These are phyloP conservation scores for Mesocentrotus franciscanus DNA, from an alignment of 53 echinoderm and acorn worm species.

Conservation along the genomic window DNA sequence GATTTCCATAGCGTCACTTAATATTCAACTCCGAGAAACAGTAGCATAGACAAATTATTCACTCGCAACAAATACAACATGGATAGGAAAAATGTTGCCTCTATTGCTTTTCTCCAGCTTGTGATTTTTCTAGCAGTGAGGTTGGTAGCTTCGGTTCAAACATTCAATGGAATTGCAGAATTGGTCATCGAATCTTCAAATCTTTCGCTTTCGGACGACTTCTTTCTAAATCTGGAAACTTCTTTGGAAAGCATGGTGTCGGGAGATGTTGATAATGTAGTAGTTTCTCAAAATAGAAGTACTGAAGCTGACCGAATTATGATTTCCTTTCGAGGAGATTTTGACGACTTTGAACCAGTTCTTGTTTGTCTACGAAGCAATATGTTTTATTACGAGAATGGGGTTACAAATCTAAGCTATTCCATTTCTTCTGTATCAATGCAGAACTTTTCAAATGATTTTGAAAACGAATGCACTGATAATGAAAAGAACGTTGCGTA, in stretches of 20 bases:
- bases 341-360: slow-evolving; percentile 14
- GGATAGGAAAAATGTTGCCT: neutral
- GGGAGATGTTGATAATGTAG: neutral
- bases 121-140: neutral
- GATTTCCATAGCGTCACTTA: no score
- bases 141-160: neutral
- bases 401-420: neutral
- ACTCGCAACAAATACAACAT: neutral
- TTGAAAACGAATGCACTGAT: slow-evolving; percentile 29
- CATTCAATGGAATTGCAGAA: slow-evolving; percentile 17
- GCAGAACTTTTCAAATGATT: neutral
- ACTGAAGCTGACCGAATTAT: neutral
- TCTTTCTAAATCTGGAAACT: neutral
- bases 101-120: neutral
- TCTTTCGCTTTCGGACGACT: neutral
- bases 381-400: neutral
- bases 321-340: neutral
- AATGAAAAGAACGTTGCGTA: neutral
- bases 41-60: neutral
- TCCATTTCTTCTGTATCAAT: neutral
- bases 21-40: neutral
- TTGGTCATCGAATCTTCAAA: neutral
- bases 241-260: neutral
- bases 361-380: neutral
- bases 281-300: neutral